Base-by-base conservation (phyloP, 2,113 vertebrate species). In the Amphiprion ocellaris region DNA sequence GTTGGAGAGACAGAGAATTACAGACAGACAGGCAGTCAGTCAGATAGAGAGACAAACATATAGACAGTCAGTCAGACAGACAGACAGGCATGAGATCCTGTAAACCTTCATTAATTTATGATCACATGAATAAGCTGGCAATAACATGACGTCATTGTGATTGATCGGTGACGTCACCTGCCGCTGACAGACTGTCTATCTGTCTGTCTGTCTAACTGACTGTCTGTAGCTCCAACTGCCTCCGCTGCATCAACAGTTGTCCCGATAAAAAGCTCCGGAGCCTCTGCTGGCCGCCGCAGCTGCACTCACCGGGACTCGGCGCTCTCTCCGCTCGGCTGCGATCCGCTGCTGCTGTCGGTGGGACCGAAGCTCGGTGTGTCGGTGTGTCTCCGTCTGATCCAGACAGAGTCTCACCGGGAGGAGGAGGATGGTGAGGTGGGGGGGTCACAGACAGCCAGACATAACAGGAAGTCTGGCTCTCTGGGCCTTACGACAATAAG, bases 401-500 rank as follows among this genome's bases (percentile, higher is more conserved):
- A 67, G 74, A 84, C 68, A 26, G 39, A 30, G 75, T 75, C 64
- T 41, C 37, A 11, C 39, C 61, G 50, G 10, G 44, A 6, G 46
- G 15, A 9, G 28, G 44, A 14, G 58, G 24, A 19, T 4, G 21
- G 2, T 11, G 26, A 24, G 62, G 74, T 50, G 11, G 17, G 44
- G 17, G 59, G 24, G 71, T 79, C 78, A 79, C 77, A 67, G 72
- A 74, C 67, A 47, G 63, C 61, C 73, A 88, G 87, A 90, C 88
- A 90, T 82, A 90, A 90, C 88, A 90, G 88, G 88, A 90, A 90
- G 81, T 82, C 71, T 52, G 58, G 28, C n/a, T n/a, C 47, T 50
- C 61, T 28, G 11, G 1, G 16, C 14, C 4, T 28, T 52, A 41
- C 12, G 28, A 85, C 61, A 90, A 81, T 87, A 90, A 89, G 10